Evolutionary conservation across 1,140 invertebrate species (phyloP).

Genomic region (Aphidius gifuensis): DNA sequence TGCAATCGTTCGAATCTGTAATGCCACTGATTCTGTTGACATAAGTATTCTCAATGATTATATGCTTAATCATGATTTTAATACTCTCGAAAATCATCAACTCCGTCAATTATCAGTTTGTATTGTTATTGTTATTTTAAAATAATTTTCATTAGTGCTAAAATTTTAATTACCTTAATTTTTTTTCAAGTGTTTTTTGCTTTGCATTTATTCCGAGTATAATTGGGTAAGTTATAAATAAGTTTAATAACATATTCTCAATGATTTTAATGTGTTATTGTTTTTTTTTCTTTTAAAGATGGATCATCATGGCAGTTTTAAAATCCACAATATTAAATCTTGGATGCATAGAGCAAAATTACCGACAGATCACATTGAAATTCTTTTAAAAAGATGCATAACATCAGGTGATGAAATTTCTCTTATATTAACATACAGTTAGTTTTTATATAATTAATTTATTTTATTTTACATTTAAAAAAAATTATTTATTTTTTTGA

Average conservation of each 20-base stretch:
- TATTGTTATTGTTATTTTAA: conserved; percentile 4
- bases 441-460: neutral
- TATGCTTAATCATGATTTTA: conserved; percentile 26
- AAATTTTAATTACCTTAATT: conserved; percentile 13
- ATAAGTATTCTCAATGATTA: conserved; percentile 23
- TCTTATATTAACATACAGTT: no score
- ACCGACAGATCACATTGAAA: conserved; percentile 10
- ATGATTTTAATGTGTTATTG: neutral
- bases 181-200: conserved; percentile 25
- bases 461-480: conserved; percentile 3
- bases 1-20: conserved; percentile 27
- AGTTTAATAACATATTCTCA: conserved; percentile 7
- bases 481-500: conserved; percentile 10
- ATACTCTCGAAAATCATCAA: conserved; percentile 15
- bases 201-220: conserved; percentile 27
- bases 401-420: conserved; percentile 17
- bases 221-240: conserved; percentile 24
- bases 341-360: conserved; percentile 19
- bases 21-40: conserved; percentile 24
- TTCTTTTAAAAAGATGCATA: conserved; percentile 22
- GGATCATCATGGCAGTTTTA: conserved; percentile 27
- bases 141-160: neutral
- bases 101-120: conserved; percentile 11
- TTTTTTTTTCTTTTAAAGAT: conserved; percentile 15
- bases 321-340: conserved; percentile 21